Conservation (phyloP, 2,113 vertebrate species). For the Rhinoptilus africanus region DNA sequence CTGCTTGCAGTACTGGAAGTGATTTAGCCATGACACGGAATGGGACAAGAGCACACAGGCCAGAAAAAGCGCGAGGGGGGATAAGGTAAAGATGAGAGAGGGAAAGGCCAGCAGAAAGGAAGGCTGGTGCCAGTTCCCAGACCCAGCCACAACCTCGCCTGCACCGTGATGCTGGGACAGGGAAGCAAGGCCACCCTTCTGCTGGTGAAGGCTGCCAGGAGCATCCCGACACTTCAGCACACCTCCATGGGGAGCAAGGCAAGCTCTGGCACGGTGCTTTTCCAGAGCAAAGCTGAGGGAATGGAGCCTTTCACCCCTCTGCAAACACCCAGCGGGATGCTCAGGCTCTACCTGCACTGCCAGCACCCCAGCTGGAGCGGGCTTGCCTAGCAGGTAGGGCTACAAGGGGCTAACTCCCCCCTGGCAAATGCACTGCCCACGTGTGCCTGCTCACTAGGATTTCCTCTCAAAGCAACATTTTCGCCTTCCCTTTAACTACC, state of each 20-base stretch:
- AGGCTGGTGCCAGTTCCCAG: neutral
- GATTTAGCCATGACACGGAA: neutral
- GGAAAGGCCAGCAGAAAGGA: neutral
- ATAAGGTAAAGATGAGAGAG: neutral
- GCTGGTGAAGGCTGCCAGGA: neutral
- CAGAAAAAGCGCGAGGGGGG: neutral
- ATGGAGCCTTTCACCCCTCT: neutral
- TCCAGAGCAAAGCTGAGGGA: neutral
- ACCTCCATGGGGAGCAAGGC: neutral
- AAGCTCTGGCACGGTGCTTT: neutral
- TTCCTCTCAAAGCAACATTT: neutral
- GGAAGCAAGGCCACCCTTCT: neutral
- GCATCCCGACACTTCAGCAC: accelerated
- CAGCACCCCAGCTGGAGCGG: neutral
- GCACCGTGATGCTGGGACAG: neutral
- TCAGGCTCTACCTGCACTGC: neutral
- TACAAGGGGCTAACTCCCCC: neutral
- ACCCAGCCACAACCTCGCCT: accelerated
- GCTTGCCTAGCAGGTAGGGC: neutral
- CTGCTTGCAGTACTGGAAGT: neutral
- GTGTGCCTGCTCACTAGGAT: neutral
- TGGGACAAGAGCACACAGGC: neutral
- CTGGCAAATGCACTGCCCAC: neutral
- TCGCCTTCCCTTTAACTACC: neutral
- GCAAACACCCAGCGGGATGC: neutral